Percentiles rank a stretch among this genome's conserved stretches.
phyloP scores from a whole-genome alignment of 2,113 vertebrate species.

The Lepus americanus region DNA sequence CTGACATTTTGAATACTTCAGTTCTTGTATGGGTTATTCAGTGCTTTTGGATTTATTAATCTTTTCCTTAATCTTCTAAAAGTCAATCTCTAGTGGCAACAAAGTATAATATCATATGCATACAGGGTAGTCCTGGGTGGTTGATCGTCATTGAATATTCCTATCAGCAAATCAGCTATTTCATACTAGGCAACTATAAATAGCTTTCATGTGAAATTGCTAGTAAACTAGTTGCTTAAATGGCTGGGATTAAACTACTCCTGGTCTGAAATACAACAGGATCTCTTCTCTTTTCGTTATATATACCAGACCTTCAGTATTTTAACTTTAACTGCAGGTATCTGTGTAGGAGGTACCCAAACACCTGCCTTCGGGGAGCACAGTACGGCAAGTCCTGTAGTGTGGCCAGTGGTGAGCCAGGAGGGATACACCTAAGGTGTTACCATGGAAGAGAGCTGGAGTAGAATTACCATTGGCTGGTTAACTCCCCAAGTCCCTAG shows the following conservation, averaged over 20 bases:
- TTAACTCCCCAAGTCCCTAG: too few species aligned
- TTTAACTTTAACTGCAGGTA: background rate
- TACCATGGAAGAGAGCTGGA: too few species aligned
- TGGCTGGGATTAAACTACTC: background rate
- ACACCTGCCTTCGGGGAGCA: background rate
- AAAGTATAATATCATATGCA: background rate
- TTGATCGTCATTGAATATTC: background rate
- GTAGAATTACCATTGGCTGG: too few species aligned
- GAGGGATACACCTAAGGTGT: too few species aligned
- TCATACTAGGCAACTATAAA: background rate
- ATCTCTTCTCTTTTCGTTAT: background rate
- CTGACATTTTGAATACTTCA: background rate
- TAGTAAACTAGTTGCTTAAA: conserved; percentile 1
- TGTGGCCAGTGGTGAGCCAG: background rate
- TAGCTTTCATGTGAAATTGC: conserved; percentile 26
- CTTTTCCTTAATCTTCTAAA: background rate
- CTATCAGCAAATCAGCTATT: background rate
- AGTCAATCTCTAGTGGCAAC: background rate
- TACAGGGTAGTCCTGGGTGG: background rate
- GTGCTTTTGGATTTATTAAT: background rate
- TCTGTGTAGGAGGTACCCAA: background rate
- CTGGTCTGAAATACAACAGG: background rate
- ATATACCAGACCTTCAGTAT: background rate
- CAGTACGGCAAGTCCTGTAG: background rate
- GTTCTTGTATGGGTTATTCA: background rate